These are phyloP conservation scores for Drosophila pruinosa DNA, from an alignment of 1,140 invertebrate species.

Conservation along the genomic window DNA sequence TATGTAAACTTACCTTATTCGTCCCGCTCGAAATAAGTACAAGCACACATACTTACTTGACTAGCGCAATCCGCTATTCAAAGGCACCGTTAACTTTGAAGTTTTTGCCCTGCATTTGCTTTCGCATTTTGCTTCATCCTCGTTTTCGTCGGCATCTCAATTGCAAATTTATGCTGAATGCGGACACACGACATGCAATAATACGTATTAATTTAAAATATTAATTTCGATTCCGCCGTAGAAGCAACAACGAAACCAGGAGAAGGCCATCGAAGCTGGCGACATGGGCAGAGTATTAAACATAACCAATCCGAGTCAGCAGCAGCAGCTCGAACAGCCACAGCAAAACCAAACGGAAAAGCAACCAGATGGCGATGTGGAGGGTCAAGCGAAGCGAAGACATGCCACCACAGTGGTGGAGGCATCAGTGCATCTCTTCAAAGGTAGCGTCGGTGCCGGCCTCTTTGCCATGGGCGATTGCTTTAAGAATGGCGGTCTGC, in stretches of 20 bases:
- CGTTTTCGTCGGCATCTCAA: background rate
- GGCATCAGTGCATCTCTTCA: constrained; percentile 85
- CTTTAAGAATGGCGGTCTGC: constrained; percentile 88
- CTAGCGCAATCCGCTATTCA: constrained; percentile 3
- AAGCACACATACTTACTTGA: no score
- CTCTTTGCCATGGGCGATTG: constrained; percentile 90
- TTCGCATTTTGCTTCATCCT: background rate
- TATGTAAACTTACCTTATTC: no score
- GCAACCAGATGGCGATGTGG: constrained; percentile 5
- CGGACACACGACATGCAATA: background rate
- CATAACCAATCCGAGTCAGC: constrained; percentile 40
- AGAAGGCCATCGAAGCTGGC: constrained; percentile 49
- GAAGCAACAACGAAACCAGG: constrained; percentile 23
- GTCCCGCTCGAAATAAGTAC: no score
- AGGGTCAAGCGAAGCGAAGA: constrained; percentile 29
- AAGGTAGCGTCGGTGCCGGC: constrained; percentile 89
- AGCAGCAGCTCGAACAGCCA: background rate
- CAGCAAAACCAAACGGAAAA: background rate
- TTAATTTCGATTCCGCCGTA: background rate
- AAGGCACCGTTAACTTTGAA: constrained; percentile 23
- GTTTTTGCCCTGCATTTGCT: constrained; percentile 3
- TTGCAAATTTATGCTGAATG: background rate
- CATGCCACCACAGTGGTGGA: constrained; percentile 85
- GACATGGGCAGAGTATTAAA: constrained; percentile 61
- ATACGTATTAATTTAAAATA: background rate